Percentiles rank a stretch among this genome's conserved stretches.
Conservation (phyloP, 2,888 invertebrate species). For the Diaphora mendica region DNA sequence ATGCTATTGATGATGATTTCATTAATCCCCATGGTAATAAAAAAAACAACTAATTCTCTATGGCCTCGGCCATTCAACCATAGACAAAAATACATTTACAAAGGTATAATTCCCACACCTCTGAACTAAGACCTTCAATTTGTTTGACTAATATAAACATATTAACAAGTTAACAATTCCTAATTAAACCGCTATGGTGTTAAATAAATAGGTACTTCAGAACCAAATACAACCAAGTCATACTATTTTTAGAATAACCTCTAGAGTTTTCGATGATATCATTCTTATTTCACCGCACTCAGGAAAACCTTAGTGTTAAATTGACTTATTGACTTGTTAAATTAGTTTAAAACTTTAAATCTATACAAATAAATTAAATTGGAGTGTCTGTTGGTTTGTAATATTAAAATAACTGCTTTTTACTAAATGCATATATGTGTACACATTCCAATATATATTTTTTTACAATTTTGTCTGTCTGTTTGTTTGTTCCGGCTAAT, state of each 20-base stretch:
- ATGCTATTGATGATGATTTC: no score
- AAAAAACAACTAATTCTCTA: not conserved
- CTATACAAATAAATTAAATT: no score
- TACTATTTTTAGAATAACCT: not conserved
- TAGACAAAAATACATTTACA: not conserved
- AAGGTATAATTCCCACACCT: slow-evolving; percentile 1
- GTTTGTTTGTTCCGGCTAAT: no score
- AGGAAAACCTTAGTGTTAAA: not conserved
- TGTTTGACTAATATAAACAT: not conserved
- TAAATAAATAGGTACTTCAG: not conserved
- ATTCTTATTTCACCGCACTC: not conserved
- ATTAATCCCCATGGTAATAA: no score
- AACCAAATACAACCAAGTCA: not conserved
- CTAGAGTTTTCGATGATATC: not conserved
- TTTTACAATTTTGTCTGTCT: no score
- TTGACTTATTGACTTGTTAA: no score
- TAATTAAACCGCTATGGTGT: not conserved
- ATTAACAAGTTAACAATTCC: slow-evolving; percentile 2
- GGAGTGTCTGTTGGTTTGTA: no score
- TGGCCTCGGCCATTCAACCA: not conserved
- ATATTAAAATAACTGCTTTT: no score
- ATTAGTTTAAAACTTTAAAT: no score
- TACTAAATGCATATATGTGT: no score
- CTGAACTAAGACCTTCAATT: not conserved
- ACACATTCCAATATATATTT: no score